phyloP scores from a whole-genome alignment of 2,888 invertebrate genomes.

The Psylliodes chrysocephalus region DNA sequence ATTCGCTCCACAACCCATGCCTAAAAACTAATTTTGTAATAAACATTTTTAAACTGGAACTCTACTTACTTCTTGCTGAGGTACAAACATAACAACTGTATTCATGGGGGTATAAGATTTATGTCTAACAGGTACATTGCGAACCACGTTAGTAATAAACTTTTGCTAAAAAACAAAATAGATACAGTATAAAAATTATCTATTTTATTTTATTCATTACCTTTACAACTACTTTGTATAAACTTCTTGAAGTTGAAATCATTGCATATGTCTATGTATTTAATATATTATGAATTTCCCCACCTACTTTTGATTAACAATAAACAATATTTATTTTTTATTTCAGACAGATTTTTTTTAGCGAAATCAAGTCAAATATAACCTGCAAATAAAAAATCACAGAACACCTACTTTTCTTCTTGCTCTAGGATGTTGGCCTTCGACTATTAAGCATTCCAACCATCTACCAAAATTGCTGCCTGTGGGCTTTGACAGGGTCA shows the following conservation, averaged over 20 bases:
- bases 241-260: slow-evolving; percentile 25
- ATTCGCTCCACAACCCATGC: slow-evolving; percentile 98
- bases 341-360: no score
- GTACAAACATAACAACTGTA: slow-evolving; percentile 96
- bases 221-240: slow-evolving; percentile 20
- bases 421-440: no score
- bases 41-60: slow-evolving; percentile 5
- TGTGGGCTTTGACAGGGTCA: no score
- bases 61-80: slow-evolving; percentile 91
- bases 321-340: no score
- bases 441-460: no score
- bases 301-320: no score
- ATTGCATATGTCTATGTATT: slow-evolving; percentile 12
- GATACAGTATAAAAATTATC: background rate
- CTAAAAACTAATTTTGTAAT: slow-evolving; percentile 65
- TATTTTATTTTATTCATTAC: no score
- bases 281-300: no score
- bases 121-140: slow-evolving; percentile 44
- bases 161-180: slow-evolving; percentile 35
- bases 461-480: no score
- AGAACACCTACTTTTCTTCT: no score
- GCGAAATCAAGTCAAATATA: no score
- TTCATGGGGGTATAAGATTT: slow-evolving; percentile 79
- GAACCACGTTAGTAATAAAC: slow-evolving; percentile 28
- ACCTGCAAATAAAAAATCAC: no score